Evolutionary conservation across 2,888 invertebrate species (phyloP).

Genomic region (Emmelina monodactyla): DNA sequence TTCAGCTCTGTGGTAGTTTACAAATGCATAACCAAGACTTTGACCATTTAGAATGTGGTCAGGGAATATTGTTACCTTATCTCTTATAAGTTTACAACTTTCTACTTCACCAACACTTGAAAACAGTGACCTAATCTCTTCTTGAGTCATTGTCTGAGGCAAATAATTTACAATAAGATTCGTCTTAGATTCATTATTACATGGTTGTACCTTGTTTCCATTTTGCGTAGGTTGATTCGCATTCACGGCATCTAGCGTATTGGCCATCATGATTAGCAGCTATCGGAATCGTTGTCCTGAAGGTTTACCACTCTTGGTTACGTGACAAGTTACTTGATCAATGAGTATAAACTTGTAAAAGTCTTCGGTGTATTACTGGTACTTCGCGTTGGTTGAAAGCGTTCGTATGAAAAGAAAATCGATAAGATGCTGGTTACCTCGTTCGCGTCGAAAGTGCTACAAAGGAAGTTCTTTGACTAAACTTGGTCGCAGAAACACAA

Average conservation of each 20-base stretch:
- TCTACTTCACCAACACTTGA: conserved; percentile 96
- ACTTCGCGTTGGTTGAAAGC: conserved; percentile 65
- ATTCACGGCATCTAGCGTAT: conserved; percentile 59
- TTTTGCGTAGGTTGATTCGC: conserved; percentile 73
- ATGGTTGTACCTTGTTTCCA: conserved; percentile 73
- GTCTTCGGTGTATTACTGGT: conserved; percentile 42
- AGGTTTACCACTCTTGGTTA: too few relatives aligned
- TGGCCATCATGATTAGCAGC: conserved; percentile 67
- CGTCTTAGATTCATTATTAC: conserved; percentile 93
- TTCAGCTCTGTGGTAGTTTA: conserved; percentile 83
- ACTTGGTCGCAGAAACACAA: conserved; percentile 53
- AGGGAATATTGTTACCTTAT: conserved; percentile 86
- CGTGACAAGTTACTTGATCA: too few relatives aligned
- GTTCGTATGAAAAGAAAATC: conserved; percentile 66
- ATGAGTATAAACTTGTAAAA: too few relatives aligned
- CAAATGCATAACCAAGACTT: conserved; percentile 89
- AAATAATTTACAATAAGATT: conserved; percentile 99
- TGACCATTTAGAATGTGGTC: conserved; percentile 75
- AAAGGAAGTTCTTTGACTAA: conserved; percentile 46
- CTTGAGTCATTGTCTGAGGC: conserved; percentile 98
- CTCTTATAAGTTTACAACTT: conserved; percentile 96
- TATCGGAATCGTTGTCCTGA: too few relatives aligned
- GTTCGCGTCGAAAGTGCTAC: conserved; percentile 45
- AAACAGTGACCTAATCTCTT: conserved; percentile 93
- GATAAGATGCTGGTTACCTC: conserved; percentile 62